A percentile compares a stretch with the other conserved stretches of the same genome.
Evolutionary conservation across 2,797 vertebrate species (phyloP).

Genomic region (Apodemus agrarius): DNA sequence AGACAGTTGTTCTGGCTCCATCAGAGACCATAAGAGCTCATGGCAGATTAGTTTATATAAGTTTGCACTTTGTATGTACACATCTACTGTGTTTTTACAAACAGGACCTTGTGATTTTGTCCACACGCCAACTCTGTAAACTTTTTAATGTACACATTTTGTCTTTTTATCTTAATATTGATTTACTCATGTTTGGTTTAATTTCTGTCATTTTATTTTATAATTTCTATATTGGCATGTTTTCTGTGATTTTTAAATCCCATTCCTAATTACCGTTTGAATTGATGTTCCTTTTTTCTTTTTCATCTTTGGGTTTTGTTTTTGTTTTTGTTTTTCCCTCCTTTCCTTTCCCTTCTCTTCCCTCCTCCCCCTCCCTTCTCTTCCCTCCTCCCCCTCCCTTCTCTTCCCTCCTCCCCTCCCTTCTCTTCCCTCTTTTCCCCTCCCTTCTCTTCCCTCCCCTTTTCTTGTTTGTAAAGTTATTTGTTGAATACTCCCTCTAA

Average conservation of each 20-base stretch:
- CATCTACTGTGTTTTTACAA: neutral
- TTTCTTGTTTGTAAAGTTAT: neutral
- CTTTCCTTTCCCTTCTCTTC: neutral
- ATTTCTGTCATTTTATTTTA: conserved; percentile 34
- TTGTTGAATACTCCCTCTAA: neutral
- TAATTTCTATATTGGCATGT: neutral
- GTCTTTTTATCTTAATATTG: conserved; percentile 8
- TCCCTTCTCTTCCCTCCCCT: neutral
- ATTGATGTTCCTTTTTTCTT: neutral
- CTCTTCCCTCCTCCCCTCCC: neutral
- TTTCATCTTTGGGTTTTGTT: neutral
- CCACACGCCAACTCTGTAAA: neutral
- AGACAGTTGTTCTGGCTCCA: neutral
- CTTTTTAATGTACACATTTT: neutral
- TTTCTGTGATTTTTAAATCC: neutral
- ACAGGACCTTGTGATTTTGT: neutral
- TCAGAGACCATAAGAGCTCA: neutral
- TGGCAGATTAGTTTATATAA: neutral
- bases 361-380: neutral
- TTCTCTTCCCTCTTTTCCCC: no score
- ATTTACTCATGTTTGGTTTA: neutral
- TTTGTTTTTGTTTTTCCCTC: neutral
- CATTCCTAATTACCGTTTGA: neutral
- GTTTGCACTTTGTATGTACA: neutral
- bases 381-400: neutral